These are phyloP conservation scores for Lamellibrachia columna DNA, from an alignment of 2,888 invertebrate species.

Conservation along the genomic window DNA sequence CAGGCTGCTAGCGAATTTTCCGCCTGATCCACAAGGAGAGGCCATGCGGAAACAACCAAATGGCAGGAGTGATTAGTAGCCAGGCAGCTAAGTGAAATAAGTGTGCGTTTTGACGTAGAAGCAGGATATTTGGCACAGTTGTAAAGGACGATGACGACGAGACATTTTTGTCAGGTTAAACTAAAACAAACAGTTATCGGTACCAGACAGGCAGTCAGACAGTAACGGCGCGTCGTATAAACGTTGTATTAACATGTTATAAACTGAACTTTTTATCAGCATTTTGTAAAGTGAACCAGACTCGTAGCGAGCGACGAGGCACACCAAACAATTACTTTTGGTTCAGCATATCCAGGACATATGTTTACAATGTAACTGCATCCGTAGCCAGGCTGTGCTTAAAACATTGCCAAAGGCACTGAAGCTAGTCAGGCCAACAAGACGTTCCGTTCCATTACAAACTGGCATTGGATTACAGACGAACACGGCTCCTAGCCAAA, in stretches of 20 bases:
- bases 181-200: neutral
- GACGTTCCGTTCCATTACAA: neutral
- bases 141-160: neutral
- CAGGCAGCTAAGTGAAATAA: no score
- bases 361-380: neutral
- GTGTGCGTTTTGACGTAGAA: no score
- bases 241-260: neutral
- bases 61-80: neutral
- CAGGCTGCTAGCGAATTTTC: neutral
- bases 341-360: neutral
- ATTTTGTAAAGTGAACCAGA: neutral
- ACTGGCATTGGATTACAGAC: neutral
- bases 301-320: neutral
- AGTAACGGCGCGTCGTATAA: neutral
- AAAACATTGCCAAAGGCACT: slow-evolving; percentile 4
- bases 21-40: neutral
- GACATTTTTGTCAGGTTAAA: neutral
- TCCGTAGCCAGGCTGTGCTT: neutral
- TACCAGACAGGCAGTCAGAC: neutral
- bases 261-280: neutral
- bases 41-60: neutral
- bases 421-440: slow-evolving; percentile 1
- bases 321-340: neutral
- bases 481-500: neutral
- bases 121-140: no score